Conservation (phyloP, 2,797 vertebrate genomes). For the Acanthurus lineatus region DNA sequence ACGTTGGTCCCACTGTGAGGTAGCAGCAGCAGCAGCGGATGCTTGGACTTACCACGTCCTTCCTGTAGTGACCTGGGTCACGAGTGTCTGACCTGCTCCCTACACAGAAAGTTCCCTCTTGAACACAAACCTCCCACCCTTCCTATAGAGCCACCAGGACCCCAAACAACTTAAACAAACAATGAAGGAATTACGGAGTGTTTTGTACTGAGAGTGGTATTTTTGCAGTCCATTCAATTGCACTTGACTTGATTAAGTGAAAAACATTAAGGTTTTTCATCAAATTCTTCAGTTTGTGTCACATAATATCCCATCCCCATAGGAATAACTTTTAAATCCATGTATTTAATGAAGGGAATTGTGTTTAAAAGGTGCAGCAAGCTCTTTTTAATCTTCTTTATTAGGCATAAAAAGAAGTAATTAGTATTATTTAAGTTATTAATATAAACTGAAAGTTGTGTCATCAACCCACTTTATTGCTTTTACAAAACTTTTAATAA, state of each 20-base stretch:
- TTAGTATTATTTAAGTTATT: no score
- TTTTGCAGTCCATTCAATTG: neutral
- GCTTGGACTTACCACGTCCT: slow-evolving; percentile 80
- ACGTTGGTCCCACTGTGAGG: slow-evolving; percentile 24
- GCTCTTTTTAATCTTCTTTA: no score
- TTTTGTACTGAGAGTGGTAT: neutral
- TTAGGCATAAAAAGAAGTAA: no score
- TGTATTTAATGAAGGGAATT: no score
- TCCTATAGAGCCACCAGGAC: slow-evolving; percentile 66
- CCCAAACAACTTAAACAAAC: slow-evolving; percentile 55
- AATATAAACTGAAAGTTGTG: no score
- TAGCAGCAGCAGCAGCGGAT: slow-evolving; percentile 69
- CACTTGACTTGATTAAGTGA: neutral
- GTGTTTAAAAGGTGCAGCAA: no score
- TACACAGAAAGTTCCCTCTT: slow-evolving; percentile 64
- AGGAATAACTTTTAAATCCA: no score
- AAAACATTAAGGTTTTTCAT: neutral
- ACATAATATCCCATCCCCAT: no score
- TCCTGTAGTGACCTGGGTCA: slow-evolving; percentile 84
- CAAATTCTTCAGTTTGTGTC: neutral
- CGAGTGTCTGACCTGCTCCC: slow-evolving; percentile 68
- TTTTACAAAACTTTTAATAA: no score
- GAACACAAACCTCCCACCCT: slow-evolving; percentile 65
- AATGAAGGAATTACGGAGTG: neutral
- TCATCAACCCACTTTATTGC: no score